Percentiles rank a stretch among this genome's conserved stretches.
phyloP scores from a whole-genome alignment of 2,797 vertebrate genomes.

The Falco novaeseelandiae region DNA sequence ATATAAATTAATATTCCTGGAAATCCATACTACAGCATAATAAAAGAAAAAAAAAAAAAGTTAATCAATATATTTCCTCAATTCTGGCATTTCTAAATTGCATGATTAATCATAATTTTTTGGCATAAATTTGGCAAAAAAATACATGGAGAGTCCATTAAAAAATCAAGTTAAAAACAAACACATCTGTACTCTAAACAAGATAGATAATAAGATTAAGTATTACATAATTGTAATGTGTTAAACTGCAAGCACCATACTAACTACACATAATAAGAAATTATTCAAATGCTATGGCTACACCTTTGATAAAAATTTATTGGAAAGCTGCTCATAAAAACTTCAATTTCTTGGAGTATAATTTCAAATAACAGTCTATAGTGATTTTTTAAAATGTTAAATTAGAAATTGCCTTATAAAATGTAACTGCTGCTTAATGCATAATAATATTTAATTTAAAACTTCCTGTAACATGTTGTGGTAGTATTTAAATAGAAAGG shows the following conservation, averaged over 20 bases:
- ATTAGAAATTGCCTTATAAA: conserved; percentile 58
- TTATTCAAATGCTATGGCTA: conserved; percentile 14
- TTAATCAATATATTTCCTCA: not conserved
- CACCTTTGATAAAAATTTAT: conserved; percentile 48
- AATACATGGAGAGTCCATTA: not conserved
- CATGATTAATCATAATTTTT: not conserved
- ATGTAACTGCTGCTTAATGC: conserved; percentile 42
- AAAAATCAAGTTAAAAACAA: not conserved
- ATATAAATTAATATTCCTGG: not conserved
- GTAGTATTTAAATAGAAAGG: conserved; percentile 31
- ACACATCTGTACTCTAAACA: not conserved
- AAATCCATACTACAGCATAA: not conserved
- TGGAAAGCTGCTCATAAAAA: conserved; percentile 40
- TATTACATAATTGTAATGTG: not conserved
- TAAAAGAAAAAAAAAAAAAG: not conserved
- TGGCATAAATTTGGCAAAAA: not conserved
- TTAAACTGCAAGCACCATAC: not conserved
- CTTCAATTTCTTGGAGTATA: conserved; percentile 29
- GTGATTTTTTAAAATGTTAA: conserved; percentile 34
- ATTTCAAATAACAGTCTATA: conserved; percentile 52
- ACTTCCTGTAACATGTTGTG: not conserved
- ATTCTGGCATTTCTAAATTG: not conserved
- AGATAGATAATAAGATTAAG: not conserved
- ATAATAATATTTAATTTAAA: conserved; percentile 60
- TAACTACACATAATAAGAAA: not conserved